phyloP scores from a whole-genome alignment of 2,888 invertebrate genomes.

The Limulus polyphemus region DNA sequence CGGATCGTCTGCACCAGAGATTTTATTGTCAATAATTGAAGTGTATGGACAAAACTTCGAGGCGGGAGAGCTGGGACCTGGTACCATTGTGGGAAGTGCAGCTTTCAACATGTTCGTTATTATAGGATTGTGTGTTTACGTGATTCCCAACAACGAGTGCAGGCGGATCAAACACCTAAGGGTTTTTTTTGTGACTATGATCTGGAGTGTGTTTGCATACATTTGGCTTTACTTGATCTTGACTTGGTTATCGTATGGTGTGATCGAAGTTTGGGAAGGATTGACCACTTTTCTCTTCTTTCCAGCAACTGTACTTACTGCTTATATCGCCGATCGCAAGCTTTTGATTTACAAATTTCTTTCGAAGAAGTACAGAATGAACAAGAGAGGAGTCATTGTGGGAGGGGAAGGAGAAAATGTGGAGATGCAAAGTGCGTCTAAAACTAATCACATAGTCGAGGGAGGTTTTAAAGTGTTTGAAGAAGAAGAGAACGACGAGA shows the following conservation, averaged over 20 bases:
- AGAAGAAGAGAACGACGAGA: slow-evolving; percentile 43
- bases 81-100: slow-evolving; percentile 96
- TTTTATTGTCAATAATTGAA: slow-evolving; percentile 92
- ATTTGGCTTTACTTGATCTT: slow-evolving; percentile 95
- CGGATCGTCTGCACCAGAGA: slow-evolving; percentile 97
- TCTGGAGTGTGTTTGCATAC: slow-evolving; percentile 97
- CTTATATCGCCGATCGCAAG: slow-evolving; percentile 87
- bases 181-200: slow-evolving; percentile 94
- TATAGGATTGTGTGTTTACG: slow-evolving; percentile 74
- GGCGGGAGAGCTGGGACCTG: slow-evolving; percentile 93
- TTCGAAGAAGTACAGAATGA: slow-evolving; percentile 78
- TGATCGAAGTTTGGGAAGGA: slow-evolving; percentile 93
- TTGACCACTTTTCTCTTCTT: slow-evolving; percentile 90
- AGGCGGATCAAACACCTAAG: slow-evolving; percentile 86
- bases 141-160: slow-evolving; percentile 63
- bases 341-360: slow-evolving; percentile 72
- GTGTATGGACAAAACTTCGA: slow-evolving; percentile 89
- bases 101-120: slow-evolving; percentile 98
- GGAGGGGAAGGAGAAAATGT: slow-evolving; percentile 57
- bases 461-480: slow-evolving; percentile 31
- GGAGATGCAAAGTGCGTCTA: slow-evolving; percentile 45
- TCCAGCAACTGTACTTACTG: slow-evolving; percentile 88
- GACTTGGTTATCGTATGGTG: slow-evolving; percentile 68
- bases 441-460: slow-evolving; percentile 33
- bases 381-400: slow-evolving; percentile 77